Evolutionary conservation across 2,888 invertebrate species (phyloP).

Genomic region (Diarsia dahlii): DNA sequence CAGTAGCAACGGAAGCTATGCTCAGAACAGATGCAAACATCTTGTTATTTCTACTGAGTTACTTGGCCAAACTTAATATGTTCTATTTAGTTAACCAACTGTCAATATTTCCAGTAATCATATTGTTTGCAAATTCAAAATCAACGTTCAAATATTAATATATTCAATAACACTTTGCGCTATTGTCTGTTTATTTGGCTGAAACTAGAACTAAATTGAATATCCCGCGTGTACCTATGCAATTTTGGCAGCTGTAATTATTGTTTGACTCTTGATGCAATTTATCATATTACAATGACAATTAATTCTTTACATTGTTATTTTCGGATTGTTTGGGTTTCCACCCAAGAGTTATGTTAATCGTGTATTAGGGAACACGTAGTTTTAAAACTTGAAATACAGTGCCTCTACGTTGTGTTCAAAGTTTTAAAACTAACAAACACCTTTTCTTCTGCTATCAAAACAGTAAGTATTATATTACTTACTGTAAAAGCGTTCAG

Average conservation of each 20-base stretch:
- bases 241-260: constrained; percentile 32
- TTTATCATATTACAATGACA: constrained; percentile 23
- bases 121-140: constrained; percentile 32
- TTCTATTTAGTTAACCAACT: constrained; percentile 4
- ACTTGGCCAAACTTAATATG: background rate
- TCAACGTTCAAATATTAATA: constrained; percentile 39
- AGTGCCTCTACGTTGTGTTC: background rate
- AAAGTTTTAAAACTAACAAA: background rate
- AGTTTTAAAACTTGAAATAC: no score
- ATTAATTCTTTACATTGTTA: background rate
- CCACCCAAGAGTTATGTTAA: background rate
- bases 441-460: background rate
- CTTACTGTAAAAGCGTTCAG: background rate
- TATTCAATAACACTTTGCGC: constrained; percentile 43
- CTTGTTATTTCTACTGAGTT: background rate
- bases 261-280: constrained; percentile 39
- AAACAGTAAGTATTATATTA: background rate
- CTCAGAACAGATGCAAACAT: background rate
- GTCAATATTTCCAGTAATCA: constrained; percentile 16
- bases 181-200: constrained; percentile 39
- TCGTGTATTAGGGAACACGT: background rate
- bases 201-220: constrained; percentile 47
- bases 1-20: background rate
- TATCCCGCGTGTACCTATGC: constrained; percentile 23
- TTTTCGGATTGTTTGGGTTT: background rate